Evolutionary conservation across 1,140 invertebrate species (phyloP), one percentile per base, ranked within the genome.

Genomic region (Ceratina calcarata): DNA sequence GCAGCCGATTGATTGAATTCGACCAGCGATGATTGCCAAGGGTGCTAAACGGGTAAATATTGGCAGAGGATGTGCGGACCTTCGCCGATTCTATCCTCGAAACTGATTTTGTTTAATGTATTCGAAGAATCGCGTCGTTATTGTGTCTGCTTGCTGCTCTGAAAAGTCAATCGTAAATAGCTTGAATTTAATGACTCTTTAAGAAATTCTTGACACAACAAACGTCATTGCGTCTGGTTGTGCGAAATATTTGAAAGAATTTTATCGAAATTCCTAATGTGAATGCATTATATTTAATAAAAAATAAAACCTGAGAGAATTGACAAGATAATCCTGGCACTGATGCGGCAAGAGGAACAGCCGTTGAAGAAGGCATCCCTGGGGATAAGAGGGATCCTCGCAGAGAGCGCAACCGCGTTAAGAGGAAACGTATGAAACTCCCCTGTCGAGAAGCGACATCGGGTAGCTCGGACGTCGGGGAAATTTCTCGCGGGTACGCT

Each of bases 381-480:
- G 24, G 20, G 75, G 82, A 76, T 45, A 58, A 76, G 81, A 69
- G 80, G 75, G 18, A 51, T n/a, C n/a, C 83, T 77, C 67, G 51
- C 81, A 79, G 83, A 86, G 84, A 83, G 80, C 75, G 78, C 66
- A 85, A 79, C 81, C 73, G 71, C 74, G 84, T 87, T 84, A 86
- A 86, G 85, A 87, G 78, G 71, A 74, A 82, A 81, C 85, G 68
- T 83, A 78, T 83, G 57, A 45, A 88, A 78, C 76, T 87, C 78
- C 75, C 73, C 70, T 61, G 81, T 84, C 69, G 82, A 62, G 71
- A 68, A 81, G 69, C 73, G 68, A 58, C 60, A 27, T 73, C 37
- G 12, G 55, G 22, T 24, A 58, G 15, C 55, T 60, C 27, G 55
- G 58, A 37, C 77, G 51, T 0, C 18, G 37, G 60, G 37, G 64